Base-by-base conservation (phyloP, 2,888 invertebrate species). In the Oxystoma pomonae region DNA sequence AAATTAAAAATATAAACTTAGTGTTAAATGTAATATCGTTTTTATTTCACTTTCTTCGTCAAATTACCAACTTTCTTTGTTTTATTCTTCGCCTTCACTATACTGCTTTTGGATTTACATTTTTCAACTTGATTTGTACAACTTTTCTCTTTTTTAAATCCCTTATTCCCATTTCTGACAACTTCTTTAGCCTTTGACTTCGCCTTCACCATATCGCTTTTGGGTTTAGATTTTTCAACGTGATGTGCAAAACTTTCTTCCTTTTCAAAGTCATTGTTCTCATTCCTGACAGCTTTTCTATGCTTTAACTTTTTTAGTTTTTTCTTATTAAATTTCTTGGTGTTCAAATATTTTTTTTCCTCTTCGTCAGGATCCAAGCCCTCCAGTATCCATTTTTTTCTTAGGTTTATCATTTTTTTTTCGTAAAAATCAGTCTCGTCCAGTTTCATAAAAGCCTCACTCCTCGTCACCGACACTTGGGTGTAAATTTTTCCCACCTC, bases 381-480 rank as follows among this genome's bases (percentile, higher is more conserved):
- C 66, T 94, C 91, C 74, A 94, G 81, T 68, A 96, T 88, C 84
- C 96, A 87, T 63, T 92, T 87, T 79, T 97, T 98, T 72, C 91
- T 83, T 72, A 93, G 88, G 81, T 98, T 94, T 71, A 92, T 93
- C 73, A 88, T 85, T 75, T 88, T 90, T 70, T 90, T 86, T 78
- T 96, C 94, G 76, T 93, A 95, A 76, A 97, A 97, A 80, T 96
- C 92, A 63, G 88, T 89, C 77, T 96, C 93, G 74, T 97, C 96
- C 59, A 98, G 79, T 77, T 89, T 88, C 55, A 98, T 92, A 79
- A 96, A 94, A 1, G 96, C 95, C 78, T 98, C 96, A 64, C 97
- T 87, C 68, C 93, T 90, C 0, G 96, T 90, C 21, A 98, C 94
- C 67, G 94, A 91, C 52, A 99, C 93, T 78, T 98, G 94, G 52